These are phyloP conservation scores for Siphamia tubifer DNA, from an alignment of 2,113 vertebrate genomes.

Conservation along the genomic window DNA sequence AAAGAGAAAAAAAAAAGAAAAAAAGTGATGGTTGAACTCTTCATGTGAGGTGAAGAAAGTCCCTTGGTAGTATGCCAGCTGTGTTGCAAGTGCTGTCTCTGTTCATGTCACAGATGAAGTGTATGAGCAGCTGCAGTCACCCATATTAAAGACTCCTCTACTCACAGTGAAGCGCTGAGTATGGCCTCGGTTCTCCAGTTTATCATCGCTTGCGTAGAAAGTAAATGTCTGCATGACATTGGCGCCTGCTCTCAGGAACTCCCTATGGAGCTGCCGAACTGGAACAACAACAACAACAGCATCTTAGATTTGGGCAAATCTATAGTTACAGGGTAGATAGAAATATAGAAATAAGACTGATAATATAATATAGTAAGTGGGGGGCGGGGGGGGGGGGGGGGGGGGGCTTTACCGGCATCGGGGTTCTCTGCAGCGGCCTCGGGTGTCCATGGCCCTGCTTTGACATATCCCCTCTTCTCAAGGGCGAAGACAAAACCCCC, in stretches of 20 bases:
- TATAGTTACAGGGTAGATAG: neutral
- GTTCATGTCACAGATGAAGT: neutral
- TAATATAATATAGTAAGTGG: no score
- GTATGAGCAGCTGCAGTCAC: constrained; percentile 23
- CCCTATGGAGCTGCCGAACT: constrained; percentile 96
- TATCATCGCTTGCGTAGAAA: constrained; percentile 97
- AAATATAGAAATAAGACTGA: no score
- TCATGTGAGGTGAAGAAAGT: neutral
- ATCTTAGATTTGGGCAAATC: neutral
- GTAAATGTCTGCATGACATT: constrained; percentile 96
- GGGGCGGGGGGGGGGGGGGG: no score
- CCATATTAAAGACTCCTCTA: constrained; percentile 5
- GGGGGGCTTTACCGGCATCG: constrained; percentile 88
- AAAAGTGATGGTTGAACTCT: neutral
- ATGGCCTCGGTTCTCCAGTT: constrained; percentile 95
- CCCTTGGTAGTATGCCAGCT: neutral
- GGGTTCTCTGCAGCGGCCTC: constrained; percentile 93
- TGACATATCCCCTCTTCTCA: constrained; percentile 96
- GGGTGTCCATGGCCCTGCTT: constrained; percentile 97
- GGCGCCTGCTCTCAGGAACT: constrained; percentile 93
- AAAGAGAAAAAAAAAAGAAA: neutral
- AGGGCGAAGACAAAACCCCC: constrained; percentile 96
- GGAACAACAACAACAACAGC: neutral
- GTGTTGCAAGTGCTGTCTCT: neutral
- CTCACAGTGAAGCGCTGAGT: constrained; percentile 88